A percentile compares a stretch with the other conserved stretches of the same genome.
These are phyloP conservation scores for Microplitis manilae DNA, from an alignment of 2,888 invertebrate species.

Conservation along the genomic window DNA sequence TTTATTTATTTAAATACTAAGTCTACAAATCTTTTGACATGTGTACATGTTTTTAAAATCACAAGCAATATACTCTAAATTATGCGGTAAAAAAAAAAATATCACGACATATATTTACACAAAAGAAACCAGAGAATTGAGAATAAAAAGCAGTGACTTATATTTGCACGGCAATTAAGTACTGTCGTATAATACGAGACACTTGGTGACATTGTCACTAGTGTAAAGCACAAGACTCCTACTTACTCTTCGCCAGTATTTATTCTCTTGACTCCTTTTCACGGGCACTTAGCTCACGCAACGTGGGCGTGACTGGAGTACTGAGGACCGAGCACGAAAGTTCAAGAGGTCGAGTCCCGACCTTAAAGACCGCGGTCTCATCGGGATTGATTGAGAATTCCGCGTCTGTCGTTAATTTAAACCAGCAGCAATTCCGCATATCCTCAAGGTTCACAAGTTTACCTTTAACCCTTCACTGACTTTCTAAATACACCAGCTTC, in stretches of 20 bases:
- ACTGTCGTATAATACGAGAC: not conserved
- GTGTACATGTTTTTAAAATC: not conserved
- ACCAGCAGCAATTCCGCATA: conserved; percentile 5
- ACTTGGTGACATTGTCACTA: not conserved
- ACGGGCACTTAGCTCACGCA: conserved; percentile 32
- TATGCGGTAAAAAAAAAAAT: not conserved
- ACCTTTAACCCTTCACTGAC: conserved; percentile 22
- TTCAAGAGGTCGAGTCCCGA: conserved; percentile 21
- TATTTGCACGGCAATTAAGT: not conserved
- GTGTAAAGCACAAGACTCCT: not conserved
- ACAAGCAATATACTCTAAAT: not conserved
- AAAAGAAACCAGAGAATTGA: not conserved
- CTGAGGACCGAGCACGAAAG: conserved; percentile 15
- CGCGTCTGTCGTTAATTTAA: conserved; percentile 25
- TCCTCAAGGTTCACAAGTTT: not conserved
- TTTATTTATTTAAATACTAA: not conserved
- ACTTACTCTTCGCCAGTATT: conserved; percentile 20
- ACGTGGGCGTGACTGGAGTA: conserved; percentile 37
- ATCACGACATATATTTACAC: not conserved
- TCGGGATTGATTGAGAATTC: conserved; percentile 35
- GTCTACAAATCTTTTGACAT: not conserved
- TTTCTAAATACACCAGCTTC: conserved; percentile 7
- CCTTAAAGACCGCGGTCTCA: conserved; percentile 9
- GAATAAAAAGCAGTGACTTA: not conserved
- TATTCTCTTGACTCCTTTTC: conserved; percentile 12